phyloP scores from a whole-genome alignment of 2,797 vertebrate species.

The Thamnophis elegans region DNA sequence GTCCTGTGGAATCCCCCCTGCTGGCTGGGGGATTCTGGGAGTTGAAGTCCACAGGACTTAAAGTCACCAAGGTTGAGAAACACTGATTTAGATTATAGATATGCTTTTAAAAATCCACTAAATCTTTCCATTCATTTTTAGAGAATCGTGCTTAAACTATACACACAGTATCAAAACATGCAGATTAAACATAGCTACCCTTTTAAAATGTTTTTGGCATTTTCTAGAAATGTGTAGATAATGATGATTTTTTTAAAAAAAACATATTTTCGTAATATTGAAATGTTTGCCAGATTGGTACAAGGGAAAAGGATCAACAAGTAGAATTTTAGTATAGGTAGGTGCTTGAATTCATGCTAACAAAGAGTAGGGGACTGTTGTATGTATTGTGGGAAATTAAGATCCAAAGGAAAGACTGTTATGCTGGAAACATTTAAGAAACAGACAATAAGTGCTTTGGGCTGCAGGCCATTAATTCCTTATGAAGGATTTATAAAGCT shows the following conservation, averaged over 20 bases:
- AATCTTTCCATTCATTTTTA: slow-evolving; percentile 58
- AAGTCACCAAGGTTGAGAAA: too few relatives aligned
- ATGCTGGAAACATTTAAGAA: slow-evolving; percentile 67
- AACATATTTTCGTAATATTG: slow-evolving; percentile 38
- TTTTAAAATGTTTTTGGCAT: slow-evolving; percentile 47
- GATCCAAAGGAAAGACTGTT: slow-evolving; percentile 73
- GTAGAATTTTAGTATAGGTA: slow-evolving; percentile 80
- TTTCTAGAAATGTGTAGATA: slow-evolving; percentile 54
- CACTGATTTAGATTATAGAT: slow-evolving; percentile 50
- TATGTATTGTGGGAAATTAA: slow-evolving; percentile 73
- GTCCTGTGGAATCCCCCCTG: too few relatives aligned
- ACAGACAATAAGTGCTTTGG: slow-evolving; percentile 69
- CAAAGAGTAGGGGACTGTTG: slow-evolving; percentile 62
- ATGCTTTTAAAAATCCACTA: slow-evolving; percentile 46
- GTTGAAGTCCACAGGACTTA: too few relatives aligned
- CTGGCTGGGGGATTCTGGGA: too few relatives aligned
- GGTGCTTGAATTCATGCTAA: slow-evolving; percentile 78
- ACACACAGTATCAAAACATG: slow-evolving; percentile 70
- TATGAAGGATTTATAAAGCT: slow-evolving; percentile 48
- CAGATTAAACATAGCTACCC: slow-evolving; percentile 59
- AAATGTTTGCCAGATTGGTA: slow-evolving; percentile 92
- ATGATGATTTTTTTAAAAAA: slow-evolving; percentile 28
- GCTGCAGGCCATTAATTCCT: slow-evolving; percentile 73
- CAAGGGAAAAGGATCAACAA: slow-evolving; percentile 78
- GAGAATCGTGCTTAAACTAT: slow-evolving; percentile 68